A percentile compares a stretch with the other conserved stretches of the same genome.
These are phyloP conservation scores for Typhlichthys eigenmanni DNA, from an alignment of 2,797 vertebrate genomes.

Conservation along the genomic window DNA sequence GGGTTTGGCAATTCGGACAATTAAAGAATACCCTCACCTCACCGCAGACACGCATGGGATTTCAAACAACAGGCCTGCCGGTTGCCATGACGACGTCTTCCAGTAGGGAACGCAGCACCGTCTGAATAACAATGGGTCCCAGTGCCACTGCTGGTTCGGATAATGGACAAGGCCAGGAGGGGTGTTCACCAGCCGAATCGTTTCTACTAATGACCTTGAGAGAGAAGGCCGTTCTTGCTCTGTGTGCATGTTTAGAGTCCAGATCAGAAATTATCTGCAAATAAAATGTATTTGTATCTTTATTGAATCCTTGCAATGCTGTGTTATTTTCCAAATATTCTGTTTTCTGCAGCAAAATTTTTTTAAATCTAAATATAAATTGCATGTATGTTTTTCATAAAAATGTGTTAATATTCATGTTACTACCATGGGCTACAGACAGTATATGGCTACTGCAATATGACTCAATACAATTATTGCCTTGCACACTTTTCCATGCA, in stretches of 20 bases:
- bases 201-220: slow-evolving; percentile 24
- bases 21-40: slow-evolving; percentile 57
- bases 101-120: slow-evolving; percentile 50
- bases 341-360: no score
- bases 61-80: slow-evolving; percentile 67
- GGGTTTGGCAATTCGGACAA: slow-evolving; percentile 47
- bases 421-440: no score
- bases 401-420: no score
- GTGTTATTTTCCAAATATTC: no score
- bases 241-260: no score
- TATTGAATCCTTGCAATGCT: no score
- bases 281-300: no score
- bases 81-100: slow-evolving; percentile 76
- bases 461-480: no score
- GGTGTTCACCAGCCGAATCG: slow-evolving; percentile 28
- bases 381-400: no score
- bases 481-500: background rate
- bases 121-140: slow-evolving; percentile 75
- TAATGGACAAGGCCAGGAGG: slow-evolving; percentile 36
- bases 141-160: slow-evolving; percentile 53
- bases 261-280: no score
- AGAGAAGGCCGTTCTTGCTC: background rate
- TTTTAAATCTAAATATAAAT: no score
- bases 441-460: background rate
- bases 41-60: slow-evolving; percentile 48